Evolutionary conservation across 1,140 invertebrate species (phyloP).

Genomic region (Dreissena polymorpha): DNA sequence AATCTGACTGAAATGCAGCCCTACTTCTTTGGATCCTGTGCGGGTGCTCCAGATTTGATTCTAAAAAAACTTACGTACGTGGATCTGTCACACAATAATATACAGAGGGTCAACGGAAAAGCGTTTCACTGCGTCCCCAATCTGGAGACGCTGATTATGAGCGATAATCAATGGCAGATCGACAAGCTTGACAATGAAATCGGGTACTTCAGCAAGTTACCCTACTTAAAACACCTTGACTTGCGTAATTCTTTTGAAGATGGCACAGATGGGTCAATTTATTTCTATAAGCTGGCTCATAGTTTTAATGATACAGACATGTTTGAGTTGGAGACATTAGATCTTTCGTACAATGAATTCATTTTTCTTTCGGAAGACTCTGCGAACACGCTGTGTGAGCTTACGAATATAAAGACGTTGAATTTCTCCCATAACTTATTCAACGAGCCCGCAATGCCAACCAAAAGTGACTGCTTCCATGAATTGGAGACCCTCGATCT

Average conservation of each 20-base stretch:
- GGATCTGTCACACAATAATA: slow-evolving; percentile 55
- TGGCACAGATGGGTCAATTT: not conserved
- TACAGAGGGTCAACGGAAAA: slow-evolving; percentile 53
- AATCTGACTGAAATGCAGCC: slow-evolving; percentile 35
- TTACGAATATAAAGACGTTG: slow-evolving; percentile 24
- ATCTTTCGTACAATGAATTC: slow-evolving; percentile 53
- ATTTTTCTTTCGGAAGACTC: slow-evolving; percentile 25
- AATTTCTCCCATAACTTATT: slow-evolving; percentile 51
- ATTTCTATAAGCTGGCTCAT: slow-evolving; percentile 32
- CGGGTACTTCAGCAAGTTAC: slow-evolving; percentile 41
- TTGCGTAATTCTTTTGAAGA: slow-evolving; percentile 45
- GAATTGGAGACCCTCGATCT: slow-evolving; percentile 31
- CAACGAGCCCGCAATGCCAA: slow-evolving; percentile 18
- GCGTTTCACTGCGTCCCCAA: slow-evolving; percentile 48
- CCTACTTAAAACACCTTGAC: slow-evolving; percentile 23
- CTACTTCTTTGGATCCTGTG: slow-evolving; percentile 42
- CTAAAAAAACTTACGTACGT: slow-evolving; percentile 26
- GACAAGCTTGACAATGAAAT: slow-evolving; percentile 9
- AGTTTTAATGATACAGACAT: slow-evolving; percentile 40
- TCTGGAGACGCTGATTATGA: slow-evolving; percentile 42
- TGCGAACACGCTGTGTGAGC: slow-evolving; percentile 43
- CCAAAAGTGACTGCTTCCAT: slow-evolving; percentile 18
- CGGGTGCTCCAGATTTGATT: not conserved
- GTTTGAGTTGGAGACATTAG: slow-evolving; percentile 21
- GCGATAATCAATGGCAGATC: slow-evolving; percentile 53